Conservation (phyloP, 1,140 invertebrate species). For the Euglossa dilemma region DNA sequence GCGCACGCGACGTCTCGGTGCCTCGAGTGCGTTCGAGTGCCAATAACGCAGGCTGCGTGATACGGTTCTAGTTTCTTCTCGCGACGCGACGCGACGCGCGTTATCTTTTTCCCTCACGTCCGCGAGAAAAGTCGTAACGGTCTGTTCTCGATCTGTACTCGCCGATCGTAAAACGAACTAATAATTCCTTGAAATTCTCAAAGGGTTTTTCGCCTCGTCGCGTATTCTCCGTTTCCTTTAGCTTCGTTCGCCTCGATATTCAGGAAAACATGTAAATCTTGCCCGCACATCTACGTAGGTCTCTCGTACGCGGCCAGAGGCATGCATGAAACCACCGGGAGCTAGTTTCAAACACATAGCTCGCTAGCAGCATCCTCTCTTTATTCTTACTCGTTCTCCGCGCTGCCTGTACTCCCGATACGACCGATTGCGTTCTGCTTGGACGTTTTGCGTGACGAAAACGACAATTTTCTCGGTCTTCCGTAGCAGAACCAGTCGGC, state of each 20-base stretch:
- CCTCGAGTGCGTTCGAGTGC: too few relatives aligned
- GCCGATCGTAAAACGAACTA: too few relatives aligned
- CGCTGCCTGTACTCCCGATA: constrained; percentile 9
- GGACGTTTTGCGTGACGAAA: constrained; percentile 30
- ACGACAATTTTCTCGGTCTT: constrained; percentile 43
- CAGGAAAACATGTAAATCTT: constrained; percentile 46
- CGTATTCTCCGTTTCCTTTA: background rate
- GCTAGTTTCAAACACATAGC: constrained; percentile 52
- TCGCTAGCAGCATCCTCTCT: background rate
- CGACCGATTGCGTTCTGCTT: constrained; percentile 29
- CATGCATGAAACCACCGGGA: constrained; percentile 22
- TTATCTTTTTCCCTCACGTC: background rate
- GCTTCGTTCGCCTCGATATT: constrained; percentile 14
- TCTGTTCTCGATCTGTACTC: too few relatives aligned
- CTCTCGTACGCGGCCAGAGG: background rate
- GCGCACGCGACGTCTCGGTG: too few relatives aligned
- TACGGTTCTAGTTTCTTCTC: too few relatives aligned
- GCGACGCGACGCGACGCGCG: too few relatives aligned
- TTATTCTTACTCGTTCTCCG: background rate
- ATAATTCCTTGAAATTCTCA: background rate
- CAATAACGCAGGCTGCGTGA: too few relatives aligned
- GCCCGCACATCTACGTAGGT: background rate
- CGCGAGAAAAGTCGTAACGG: too few relatives aligned
- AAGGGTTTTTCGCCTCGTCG: background rate
- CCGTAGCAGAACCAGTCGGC: background rate